Evolutionary conservation across 2,888 invertebrate genomes (phyloP).

Genomic region (Gisinianus flammeolus): DNA sequence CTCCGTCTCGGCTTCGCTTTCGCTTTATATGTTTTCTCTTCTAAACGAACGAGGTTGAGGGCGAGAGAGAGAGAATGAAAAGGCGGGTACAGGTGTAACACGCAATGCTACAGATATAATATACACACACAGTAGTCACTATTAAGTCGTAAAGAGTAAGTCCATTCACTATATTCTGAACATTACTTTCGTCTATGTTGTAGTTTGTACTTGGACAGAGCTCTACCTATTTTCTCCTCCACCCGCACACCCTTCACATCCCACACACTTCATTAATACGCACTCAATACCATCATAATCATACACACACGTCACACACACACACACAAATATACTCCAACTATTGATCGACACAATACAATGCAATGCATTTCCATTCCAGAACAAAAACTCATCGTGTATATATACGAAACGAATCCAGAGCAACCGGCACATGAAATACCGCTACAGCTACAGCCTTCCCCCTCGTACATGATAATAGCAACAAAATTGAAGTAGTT

Average conservation of each 20-base stretch:
- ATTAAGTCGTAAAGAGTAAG: background rate
- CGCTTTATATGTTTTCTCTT: too few species aligned
- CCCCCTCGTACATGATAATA: too few species aligned
- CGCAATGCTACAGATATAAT: slow-evolving; percentile 9
- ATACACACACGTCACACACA: background rate
- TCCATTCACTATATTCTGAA: background rate
- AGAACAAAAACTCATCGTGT: background rate
- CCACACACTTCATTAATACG: slow-evolving; percentile 20
- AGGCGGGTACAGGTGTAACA: slow-evolving; percentile 32
- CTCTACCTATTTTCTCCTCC: background rate
- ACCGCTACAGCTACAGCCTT: too few species aligned
- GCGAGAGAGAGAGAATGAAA: too few species aligned
- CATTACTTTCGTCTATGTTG: background rate
- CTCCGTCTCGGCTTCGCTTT: too few species aligned
- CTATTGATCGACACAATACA: background rate
- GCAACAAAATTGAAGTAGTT: too few species aligned
- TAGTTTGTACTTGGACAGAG: background rate
- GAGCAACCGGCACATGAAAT: background rate
- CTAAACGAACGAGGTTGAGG: too few species aligned
- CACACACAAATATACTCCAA: background rate
- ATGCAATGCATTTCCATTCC: background rate
- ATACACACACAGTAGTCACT: background rate
- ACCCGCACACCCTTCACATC: background rate
- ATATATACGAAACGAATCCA: background rate
- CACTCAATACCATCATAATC: background rate